A percentile compares a stretch with the other conserved stretches of the same genome.
These are phyloP conservation scores for Myrmecophaga tridactyla DNA, from an alignment of 2,113 vertebrate species.

Conservation along the genomic window DNA sequence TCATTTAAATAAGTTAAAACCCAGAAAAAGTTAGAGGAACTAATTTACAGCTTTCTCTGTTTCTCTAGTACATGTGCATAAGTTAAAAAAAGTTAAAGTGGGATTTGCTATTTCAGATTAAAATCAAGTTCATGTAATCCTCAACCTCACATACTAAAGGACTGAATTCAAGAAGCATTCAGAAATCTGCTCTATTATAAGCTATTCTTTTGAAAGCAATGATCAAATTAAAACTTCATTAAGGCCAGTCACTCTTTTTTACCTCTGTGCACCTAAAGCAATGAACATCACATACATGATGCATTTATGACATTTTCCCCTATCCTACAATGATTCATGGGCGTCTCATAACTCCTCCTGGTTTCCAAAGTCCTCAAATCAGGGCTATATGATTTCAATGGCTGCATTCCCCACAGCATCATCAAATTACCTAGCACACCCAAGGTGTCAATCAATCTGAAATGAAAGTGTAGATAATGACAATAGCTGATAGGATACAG, in stretches of 20 bases:
- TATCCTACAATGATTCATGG: neutral
- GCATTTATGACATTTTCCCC: neutral
- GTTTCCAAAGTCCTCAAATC: neutral
- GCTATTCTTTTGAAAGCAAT: neutral
- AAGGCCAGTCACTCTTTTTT: neutral
- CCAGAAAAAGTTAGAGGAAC: neutral
- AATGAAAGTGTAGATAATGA: neutral
- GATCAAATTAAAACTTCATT: neutral
- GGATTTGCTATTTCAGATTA: neutral
- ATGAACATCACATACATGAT: neutral
- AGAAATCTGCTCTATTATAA: neutral
- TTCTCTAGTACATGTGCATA: neutral
- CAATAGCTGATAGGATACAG: neutral
- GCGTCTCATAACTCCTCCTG: neutral
- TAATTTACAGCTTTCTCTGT: neutral
- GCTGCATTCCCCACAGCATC: neutral
- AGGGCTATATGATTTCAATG: neutral
- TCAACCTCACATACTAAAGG: neutral
- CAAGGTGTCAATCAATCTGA: neutral
- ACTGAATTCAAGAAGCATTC: neutral
- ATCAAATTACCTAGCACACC: neutral
- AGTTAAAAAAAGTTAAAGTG: neutral
- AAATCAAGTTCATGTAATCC: neutral
- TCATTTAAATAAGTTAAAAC: neutral
- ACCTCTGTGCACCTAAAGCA: neutral